Evolutionary conservation across 2,888 invertebrate species (phyloP).

Genomic region (Standfussiana lucernea): DNA sequence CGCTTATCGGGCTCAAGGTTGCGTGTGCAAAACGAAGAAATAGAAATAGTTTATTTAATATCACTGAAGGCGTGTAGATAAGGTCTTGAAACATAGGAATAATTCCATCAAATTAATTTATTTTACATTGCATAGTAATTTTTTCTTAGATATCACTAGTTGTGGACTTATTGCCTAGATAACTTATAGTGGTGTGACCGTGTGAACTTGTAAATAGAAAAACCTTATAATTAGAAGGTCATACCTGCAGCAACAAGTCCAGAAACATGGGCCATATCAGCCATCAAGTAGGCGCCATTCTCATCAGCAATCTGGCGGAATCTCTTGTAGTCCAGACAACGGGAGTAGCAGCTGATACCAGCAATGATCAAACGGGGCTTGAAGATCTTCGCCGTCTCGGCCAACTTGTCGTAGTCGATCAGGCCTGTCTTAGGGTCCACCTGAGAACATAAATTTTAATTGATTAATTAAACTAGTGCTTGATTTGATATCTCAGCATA

Average conservation of each 20-base stretch:
- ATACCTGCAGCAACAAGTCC: slow-evolving; percentile 96
- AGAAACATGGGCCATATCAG: slow-evolving; percentile 99
- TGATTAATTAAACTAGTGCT: not conserved
- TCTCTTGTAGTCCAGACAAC: slow-evolving; percentile 97
- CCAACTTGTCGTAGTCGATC: slow-evolving; percentile 97
- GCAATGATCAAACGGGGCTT: slow-evolving; percentile 98
- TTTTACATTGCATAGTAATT: not conserved
- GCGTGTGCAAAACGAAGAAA: not conserved
- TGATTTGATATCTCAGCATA: not conserved
- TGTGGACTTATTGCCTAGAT: not conserved
- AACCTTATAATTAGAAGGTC: not conserved
- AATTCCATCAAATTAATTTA: not conserved
- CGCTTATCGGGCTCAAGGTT: not conserved
- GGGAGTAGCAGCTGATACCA: slow-evolving; percentile 98
- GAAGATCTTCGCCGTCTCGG: slow-evolving; percentile 95
- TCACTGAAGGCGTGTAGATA: not conserved
- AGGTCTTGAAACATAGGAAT: not conserved
- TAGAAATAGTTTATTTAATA: not conserved
- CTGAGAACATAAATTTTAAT: slow-evolving; percentile 73
- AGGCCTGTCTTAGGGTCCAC: slow-evolving; percentile 94
- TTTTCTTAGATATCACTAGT: not conserved
- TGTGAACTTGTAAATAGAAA: not conserved
- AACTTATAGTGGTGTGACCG: not conserved
- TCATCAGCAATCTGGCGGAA: slow-evolving; percentile 96
- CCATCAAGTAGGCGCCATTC: slow-evolving; percentile 96